Evolutionary conservation across 2,888 invertebrate genomes (phyloP), one percentile per base, ranked within the genome.

Genomic region (Salpingus planirostris): DNA sequence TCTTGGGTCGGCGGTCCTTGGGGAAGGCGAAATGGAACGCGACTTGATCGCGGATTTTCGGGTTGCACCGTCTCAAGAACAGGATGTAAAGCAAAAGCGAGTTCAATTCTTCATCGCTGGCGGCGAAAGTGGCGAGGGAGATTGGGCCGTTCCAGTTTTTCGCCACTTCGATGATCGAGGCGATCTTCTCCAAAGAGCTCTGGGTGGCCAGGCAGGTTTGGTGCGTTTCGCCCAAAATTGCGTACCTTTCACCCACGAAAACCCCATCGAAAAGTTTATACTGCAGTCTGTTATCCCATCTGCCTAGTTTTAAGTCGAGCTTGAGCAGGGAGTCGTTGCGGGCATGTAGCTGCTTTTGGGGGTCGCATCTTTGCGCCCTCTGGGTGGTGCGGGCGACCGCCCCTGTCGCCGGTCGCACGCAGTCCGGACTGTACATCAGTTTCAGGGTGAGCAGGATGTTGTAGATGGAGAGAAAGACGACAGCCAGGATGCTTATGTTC

Each of bases 141-240:
- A 92, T 82, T 0, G 89, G 84, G 0, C 89, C 90, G 4, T 75
- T 72, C 90, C 90, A 91, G 50, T 87, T 81, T 27, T 79, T 74
- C 0, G 84, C 80, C 21, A 88, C 84, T 47, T 65, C 78, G 0
- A 85, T 73, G 11, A 91, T 59, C 22, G 88, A 86, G 43, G 77
- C 73, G 5, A 92, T 63, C 39, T 87, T 75, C 52, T 91, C 91
- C 28, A 91, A 69, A 0, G 90, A 90, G 47, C 82, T 81, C 60
- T 91, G 89, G 0, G 89, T 89, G 0, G 90, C 89, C 35, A 91
- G 62, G 48, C 85, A 85, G 5, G 58, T 57, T 29, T 46, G 65
- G 34, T 71, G 71, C 8, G 64, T 60, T n/a, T 69, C 60, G 8
- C 77, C 78, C 3, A 78, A 52, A 11, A 74, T 70, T 0, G 69